phyloP scores from a whole-genome alignment of 2,113 vertebrate genomes.

The Microtus oregoni region DNA sequence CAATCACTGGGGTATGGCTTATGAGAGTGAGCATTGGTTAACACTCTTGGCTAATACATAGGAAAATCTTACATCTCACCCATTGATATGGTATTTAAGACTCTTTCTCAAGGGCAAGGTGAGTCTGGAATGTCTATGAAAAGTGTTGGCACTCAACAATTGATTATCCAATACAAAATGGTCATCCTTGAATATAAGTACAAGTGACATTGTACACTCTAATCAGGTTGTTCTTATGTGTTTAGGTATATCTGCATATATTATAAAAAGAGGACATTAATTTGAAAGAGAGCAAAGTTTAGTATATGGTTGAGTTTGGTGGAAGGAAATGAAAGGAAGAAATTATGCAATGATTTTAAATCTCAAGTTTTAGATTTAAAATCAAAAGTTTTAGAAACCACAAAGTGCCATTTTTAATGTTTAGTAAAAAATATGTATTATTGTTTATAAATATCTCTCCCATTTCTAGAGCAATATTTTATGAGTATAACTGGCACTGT shows the following conservation, averaged over 20 bases:
- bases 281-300: background rate
- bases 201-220: too few species aligned
- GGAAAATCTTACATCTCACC: background rate
- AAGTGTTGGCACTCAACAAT: background rate
- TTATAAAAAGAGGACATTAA: background rate
- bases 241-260: too few species aligned
- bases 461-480: background rate
- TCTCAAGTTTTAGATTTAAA: background rate
- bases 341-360: background rate
- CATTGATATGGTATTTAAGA: background rate
- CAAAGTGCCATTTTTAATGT: background rate
- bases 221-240: too few species aligned
- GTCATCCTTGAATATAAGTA: too few species aligned
- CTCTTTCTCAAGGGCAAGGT: background rate
- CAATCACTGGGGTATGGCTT: background rate
- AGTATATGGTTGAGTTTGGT: background rate
- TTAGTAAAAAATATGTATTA: background rate
- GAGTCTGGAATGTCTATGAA: background rate
- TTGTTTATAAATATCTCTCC: background rate
- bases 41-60: background rate
- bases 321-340: background rate
- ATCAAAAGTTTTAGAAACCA: background rate
- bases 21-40: background rate
- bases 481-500: background rate
- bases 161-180: too few species aligned